Evolutionary conservation across 2,113 vertebrate genomes (phyloP).

Genomic region (Anthoscopus minutus): DNA sequence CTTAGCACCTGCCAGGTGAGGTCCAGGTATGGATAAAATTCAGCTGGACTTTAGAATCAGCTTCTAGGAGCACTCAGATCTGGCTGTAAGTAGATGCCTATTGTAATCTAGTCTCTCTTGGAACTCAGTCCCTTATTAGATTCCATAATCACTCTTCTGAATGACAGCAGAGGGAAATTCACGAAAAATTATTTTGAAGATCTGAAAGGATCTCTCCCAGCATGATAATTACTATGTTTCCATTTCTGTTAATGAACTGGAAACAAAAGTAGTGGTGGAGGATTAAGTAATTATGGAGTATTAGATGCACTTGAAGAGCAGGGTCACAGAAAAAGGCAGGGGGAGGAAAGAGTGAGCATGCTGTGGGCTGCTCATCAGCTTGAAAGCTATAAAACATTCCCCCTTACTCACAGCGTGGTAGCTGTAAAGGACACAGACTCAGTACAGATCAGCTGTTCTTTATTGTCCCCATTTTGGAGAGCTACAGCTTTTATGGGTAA

Average conservation of each 20-base stretch:
- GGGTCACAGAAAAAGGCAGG: constrained; percentile 58
- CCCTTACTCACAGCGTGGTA: constrained; percentile 37
- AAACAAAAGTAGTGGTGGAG: constrained; percentile 37
- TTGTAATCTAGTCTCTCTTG: background rate
- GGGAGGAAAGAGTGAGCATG: background rate
- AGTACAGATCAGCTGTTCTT: constrained; percentile 5
- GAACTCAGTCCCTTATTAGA: background rate
- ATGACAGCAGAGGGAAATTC: background rate
- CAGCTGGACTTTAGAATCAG: background rate
- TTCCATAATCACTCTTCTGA: background rate
- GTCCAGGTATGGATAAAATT: background rate
- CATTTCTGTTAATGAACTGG: constrained; percentile 51
- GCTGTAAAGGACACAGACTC: constrained; percentile 46
- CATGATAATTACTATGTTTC: constrained; percentile 21
- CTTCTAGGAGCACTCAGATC: background rate
- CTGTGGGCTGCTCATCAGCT: constrained; percentile 19
- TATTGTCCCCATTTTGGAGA: constrained; percentile 34
- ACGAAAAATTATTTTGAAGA: background rate
- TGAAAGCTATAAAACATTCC: constrained; percentile 35
- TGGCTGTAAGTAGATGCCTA: background rate
- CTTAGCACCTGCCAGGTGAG: background rate
- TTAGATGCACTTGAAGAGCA: constrained; percentile 63
- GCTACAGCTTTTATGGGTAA: constrained; percentile 66
- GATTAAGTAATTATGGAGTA: constrained; percentile 72
- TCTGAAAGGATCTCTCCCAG: background rate